Evolutionary conservation across 2,113 vertebrate genomes (phyloP), one percentile per base, ranked within the genome.

Genomic region (Amazona guildingii): DNA sequence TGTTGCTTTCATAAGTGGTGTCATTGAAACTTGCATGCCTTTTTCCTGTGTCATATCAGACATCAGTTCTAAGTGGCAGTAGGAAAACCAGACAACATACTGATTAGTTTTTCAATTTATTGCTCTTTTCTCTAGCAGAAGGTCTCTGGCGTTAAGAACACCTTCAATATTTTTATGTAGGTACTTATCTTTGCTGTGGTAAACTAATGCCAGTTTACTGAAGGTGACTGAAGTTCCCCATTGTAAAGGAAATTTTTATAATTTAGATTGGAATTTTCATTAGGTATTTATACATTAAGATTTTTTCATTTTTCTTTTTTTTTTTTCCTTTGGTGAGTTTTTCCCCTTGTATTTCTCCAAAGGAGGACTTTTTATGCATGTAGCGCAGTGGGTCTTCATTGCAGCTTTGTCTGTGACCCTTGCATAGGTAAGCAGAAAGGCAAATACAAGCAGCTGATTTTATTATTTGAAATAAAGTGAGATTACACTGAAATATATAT

Each of bases 241-340:
- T 44, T 70, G 35, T 8, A 70, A 91, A 92, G 17, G 48, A 52
- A 18, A 18, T 31, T 31, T 75, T 68, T 72, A 3, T n/a, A 24
- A 20, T 69, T 97, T 54, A 49, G 29, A n/a, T 35, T 21, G 55
- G 2, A 44, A 84, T 97, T 97, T 98, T 69, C 57, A 10, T 4
- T 57, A 83, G 51, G 8, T 67, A 75, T 97, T 94, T 91, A 81
- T 93, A 87, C 83, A 35, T 54, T 51, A 13, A 57, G 55, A 14
- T n/a, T 31, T 54, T 54, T 15, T 8, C 13, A 8, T 14, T 7
- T 6, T 12, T 9, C 9, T 11, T 29, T 21, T n/a, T 66, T 21
- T n/a, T 66, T 91, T 87, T 95, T 78, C 92, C 75, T 90, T 86
- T 77, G 79, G 0, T 93, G 62, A 83, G 69, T 52, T 88, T 91